Evolutionary conservation across 2,888 invertebrate genomes (phyloP), one percentile per base, ranked within the genome.

Genomic region (Taphrorychus bicolor): DNA sequence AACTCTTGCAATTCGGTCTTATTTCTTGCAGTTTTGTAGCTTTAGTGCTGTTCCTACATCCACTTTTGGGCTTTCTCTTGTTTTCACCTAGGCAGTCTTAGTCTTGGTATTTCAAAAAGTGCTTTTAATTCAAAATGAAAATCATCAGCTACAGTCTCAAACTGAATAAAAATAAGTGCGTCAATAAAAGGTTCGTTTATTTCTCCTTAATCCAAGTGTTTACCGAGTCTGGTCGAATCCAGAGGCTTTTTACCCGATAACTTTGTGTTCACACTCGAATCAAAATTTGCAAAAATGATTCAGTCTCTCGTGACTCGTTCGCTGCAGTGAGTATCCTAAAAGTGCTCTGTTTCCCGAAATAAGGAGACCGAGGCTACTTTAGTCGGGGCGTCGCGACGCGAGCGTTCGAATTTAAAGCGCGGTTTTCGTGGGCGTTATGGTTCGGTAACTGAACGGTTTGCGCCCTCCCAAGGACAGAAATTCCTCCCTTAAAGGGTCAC

Each of bases 331-430:
- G 21, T 53, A 41, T 60, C 62, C 41, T n/a, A 67, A 59, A 51
- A 51, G 77, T 79, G 78, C 23, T 45, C 51, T 76, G 77, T 78
- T 79, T 79, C 79, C 79, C 75, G 74, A 79, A 79, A 79, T 79
- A 78, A 76, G 79, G 77, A 77, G 74, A 72, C 71, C 69, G 73
- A 67, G 32, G 45, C 18, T 32, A 72, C 73, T 75, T 66, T 77
- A 78, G 78, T 78, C 76, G 77, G 74, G 70, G 70, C 72, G 72
- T 68, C 76, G 76, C 77, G 76, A 76, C 71, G 69, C 67, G 67
- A 57, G 61, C 53, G 64, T 59, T 61, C 56, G 42, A 62, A 52
- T 59, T 69, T 57, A 66, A 69, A 49, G 56, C 60, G 71, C 52
- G 51, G n/a, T 59, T 24, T 51, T 21, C 32, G 32, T 60, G 51